These are phyloP conservation scores for Sebastes steindachneri DNA, from an alignment of 2,797 vertebrate species.

Conservation along the genomic window DNA sequence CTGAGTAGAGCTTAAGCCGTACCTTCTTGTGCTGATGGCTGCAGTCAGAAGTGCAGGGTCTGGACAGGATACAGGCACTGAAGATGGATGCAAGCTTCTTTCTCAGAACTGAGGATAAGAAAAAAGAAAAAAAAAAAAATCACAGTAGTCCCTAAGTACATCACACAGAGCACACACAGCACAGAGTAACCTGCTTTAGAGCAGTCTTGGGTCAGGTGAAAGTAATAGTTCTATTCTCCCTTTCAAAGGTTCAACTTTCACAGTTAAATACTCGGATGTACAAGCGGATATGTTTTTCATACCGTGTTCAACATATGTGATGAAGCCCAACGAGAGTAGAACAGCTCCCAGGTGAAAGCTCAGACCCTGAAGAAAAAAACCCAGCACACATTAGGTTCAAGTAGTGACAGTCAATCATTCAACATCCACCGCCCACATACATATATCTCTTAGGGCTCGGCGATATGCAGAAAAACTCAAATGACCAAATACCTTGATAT, in stretches of 20 bases:
- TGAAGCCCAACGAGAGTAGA: slow-evolving; percentile 91
- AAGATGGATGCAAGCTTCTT: slow-evolving; percentile 88
- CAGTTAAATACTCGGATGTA: not conserved
- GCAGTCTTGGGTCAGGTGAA: not conserved
- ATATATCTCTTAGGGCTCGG: not conserved
- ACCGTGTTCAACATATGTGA: slow-evolving; percentile 95
- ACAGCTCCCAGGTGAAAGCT: slow-evolving; percentile 93
- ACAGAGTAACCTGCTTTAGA: not conserved
- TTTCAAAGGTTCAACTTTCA: not conserved
- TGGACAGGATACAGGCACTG: slow-evolving; percentile 89
- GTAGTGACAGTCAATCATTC: not conserved
- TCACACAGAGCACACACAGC: not conserved
- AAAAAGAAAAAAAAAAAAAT: not conserved
- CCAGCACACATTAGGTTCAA: not conserved
- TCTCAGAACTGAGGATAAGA: slow-evolving; percentile 83
- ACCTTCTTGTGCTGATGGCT: slow-evolving; percentile 88
- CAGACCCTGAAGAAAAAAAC: slow-evolving; percentile 82
- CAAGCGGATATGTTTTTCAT: not conserved
- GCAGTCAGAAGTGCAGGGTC: slow-evolving; percentile 85
- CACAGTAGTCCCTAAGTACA: not conserved
- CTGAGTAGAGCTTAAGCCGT: not conserved
- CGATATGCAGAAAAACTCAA: no score
- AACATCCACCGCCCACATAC: not conserved
- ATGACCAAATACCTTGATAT: no score
- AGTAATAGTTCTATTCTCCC: not conserved